Base-by-base conservation (phyloP, 2,888 invertebrate genomes). In the Marasmarcha lunaedactyla region DNA sequence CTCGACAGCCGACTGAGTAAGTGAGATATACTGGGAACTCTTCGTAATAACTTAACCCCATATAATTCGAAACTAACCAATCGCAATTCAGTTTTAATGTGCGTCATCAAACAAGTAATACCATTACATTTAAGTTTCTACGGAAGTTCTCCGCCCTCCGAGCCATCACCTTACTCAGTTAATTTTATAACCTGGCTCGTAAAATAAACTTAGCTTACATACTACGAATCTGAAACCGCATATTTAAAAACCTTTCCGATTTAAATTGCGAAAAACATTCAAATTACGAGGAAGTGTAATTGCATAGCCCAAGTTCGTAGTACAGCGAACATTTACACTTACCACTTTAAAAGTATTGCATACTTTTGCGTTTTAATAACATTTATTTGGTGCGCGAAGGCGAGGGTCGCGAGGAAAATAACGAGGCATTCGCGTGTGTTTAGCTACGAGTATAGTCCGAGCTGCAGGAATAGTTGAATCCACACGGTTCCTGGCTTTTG, bases 361-460 rank as follows among this genome's bases (percentile, higher is more conserved):
- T 30, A 71, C 71, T 71, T 54, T 63, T 63, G 52, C 67, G 57
- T 72, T 73, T 77, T 67, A 71, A 73, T 70, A 71, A 63, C 59
- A 68, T 73, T 73, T 71, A 68, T 70, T 66, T 67, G 58, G 55
- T 58, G 56, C 53, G 48, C 42, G 52, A 62, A 60, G 56, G 59
- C 59, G 56, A 54, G 42, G 56, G 55, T 54, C 65, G 54, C 62
- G 63, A 60, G 68, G 52, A 56, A 71, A 76, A 73, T 78, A 79
- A 79, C 70, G 78, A 77, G 71, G 73, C 15, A 11, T 20, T 2
- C n/a, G 27, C 27, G 12, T 26, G 11, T 10, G 13, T 11, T 36
- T 36, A 15, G n/a, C 3, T 14, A 1, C 2, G 1, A 11, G 15
- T 9, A 20, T 3, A 12, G 36, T 30, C 11, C n/a, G 30, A n/a